A percentile compares a stretch with the other conserved stretches of the same genome.
Conservation (phyloP, 2,113 vertebrate species). For the Prionailurus viverrinus region DNA sequence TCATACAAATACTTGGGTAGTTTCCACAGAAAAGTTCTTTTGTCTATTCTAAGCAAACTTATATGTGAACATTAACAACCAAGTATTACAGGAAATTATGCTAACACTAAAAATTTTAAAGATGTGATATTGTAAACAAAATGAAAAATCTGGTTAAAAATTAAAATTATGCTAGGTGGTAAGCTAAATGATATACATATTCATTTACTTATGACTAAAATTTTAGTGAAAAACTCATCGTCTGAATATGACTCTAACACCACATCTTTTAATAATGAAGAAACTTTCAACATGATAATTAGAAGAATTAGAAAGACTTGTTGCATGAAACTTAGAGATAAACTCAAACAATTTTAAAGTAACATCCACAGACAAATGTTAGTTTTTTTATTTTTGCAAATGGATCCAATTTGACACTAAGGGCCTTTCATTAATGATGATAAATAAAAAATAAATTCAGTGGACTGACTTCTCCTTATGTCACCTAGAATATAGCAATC, state of each 20-base stretch:
- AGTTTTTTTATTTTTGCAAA: slow-evolving; percentile 3
- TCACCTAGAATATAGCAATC: background rate
- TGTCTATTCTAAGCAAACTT: background rate
- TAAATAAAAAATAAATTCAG: background rate
- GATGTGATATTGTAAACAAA: background rate
- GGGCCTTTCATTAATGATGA: background rate
- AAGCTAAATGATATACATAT: background rate
- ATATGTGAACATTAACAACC: background rate
- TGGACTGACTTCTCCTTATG: background rate
- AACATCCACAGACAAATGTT: background rate
- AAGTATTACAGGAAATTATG: background rate
- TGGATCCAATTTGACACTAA: background rate
- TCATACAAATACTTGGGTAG: background rate
- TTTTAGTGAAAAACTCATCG: background rate
- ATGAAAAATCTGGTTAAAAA: background rate
- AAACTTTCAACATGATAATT: background rate
- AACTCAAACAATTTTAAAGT: background rate
- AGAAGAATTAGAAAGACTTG: background rate
- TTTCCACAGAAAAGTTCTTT: background rate
- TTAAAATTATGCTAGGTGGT: background rate
- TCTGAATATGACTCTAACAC: background rate
- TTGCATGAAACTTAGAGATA: background rate
- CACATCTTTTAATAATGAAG: background rate
- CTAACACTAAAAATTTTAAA: background rate
- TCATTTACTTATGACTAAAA: background rate